Conservation (phyloP, 2,888 invertebrate genomes). For the Merodon equestris region DNA sequence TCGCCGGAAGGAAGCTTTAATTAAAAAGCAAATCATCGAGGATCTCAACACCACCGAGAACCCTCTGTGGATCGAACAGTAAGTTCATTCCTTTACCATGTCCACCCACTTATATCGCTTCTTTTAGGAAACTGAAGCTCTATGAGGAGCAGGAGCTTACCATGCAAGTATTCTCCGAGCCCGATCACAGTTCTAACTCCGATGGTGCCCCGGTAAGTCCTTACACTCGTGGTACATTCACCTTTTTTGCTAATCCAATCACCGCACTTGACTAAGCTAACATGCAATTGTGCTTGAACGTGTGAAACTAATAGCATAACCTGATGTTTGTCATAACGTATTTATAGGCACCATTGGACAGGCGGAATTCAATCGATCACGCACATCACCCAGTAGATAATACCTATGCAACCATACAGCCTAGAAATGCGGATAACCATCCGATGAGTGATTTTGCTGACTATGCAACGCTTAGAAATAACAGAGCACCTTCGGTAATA, state of each 20-base stretch:
- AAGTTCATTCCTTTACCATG: too few relatives aligned
- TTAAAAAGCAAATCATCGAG: slow-evolving; percentile 90
- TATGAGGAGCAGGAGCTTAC: slow-evolving; percentile 96
- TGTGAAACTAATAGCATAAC: slow-evolving; percentile 39
- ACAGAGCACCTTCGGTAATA: slow-evolving; percentile 77
- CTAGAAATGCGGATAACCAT: slow-evolving; percentile 75
- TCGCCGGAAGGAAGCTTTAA: slow-evolving; percentile 89
- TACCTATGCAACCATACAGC: slow-evolving; percentile 79
- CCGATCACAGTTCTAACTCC: slow-evolving; percentile 80
- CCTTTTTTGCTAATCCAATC: slow-evolving; percentile 3
- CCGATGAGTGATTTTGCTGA: slow-evolving; percentile 77
- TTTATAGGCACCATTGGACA: slow-evolving; percentile 74
- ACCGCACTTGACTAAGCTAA: slow-evolving; percentile 21
- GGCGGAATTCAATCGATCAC: slow-evolving; percentile 76
- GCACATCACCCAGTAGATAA: slow-evolving; percentile 78
- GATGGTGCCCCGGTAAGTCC: slow-evolving; percentile 75
- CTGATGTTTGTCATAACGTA: slow-evolving; percentile 50
- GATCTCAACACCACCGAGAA: slow-evolving; percentile 94
- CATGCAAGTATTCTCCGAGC: slow-evolving; percentile 94
- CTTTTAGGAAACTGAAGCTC: slow-evolving; percentile 86
- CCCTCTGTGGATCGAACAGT: slow-evolving; percentile 95
- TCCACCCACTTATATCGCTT: slow-evolving; percentile 49
- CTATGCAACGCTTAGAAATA: slow-evolving; percentile 78
- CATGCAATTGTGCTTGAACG: slow-evolving; percentile 9
- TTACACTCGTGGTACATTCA: background rate